A percentile compares a stretch with the other conserved stretches of the same genome.
Conservation (phyloP, 2,888 invertebrate species). For the Aphodius sticticus region DNA sequence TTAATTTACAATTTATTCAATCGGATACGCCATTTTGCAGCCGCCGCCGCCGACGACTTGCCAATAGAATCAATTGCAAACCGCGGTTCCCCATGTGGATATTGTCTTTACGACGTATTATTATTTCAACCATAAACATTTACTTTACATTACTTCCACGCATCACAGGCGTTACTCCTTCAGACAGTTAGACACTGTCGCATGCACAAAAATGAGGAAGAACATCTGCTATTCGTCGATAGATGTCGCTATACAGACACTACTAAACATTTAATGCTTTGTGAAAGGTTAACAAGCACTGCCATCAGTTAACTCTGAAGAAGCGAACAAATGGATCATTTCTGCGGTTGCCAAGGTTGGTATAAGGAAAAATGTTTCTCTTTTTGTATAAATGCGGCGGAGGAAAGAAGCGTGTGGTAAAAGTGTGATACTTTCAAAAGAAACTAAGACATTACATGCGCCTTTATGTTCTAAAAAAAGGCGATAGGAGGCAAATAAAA, state of each 20-base stretch:
- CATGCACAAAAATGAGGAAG: too few species aligned
- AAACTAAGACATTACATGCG: neutral
- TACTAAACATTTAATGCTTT: too few species aligned
- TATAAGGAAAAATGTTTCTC: too few species aligned
- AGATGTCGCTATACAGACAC: too few species aligned
- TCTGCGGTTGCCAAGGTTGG: too few species aligned
- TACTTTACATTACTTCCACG: neutral
- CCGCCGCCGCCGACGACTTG: neutral
- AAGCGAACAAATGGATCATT: too few species aligned
- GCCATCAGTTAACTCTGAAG: too few species aligned
- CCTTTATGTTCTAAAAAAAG: neutral
- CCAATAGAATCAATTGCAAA: neutral
- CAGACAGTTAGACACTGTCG: neutral
- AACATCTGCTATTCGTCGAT: too few species aligned
- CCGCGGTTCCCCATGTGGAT: neutral
- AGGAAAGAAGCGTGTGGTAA: neutral
- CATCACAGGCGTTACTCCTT: neutral
- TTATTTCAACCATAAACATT: neutral
- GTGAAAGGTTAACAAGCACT: too few species aligned
- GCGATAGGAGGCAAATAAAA: neutral
- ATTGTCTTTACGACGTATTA: neutral
- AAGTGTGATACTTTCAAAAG: neutral
- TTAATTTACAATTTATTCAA: conserved; percentile 4
- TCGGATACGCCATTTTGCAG: neutral
- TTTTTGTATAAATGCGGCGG: too few species aligned